Percentiles rank a stretch among this genome's conserved stretches.
phyloP scores from a whole-genome alignment of 2,888 invertebrate species.

The Macropis europaea region DNA sequence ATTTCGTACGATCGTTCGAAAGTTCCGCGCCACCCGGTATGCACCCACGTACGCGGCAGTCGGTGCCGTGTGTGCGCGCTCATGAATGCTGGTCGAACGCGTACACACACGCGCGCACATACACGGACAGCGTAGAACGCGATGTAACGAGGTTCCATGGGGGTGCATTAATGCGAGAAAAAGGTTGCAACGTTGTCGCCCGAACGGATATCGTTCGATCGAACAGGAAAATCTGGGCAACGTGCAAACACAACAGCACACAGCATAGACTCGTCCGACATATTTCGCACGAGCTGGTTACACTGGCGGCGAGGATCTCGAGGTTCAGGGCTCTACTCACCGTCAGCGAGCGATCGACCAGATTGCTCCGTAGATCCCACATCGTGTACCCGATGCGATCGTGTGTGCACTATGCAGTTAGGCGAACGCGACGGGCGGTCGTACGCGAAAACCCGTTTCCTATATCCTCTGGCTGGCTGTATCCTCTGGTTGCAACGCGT shows the following conservation, averaged over 20 bases:
- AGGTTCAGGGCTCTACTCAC: slow-evolving; percentile 52
- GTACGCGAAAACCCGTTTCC: slow-evolving; percentile 59
- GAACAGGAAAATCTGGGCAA: neutral
- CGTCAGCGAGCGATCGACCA: slow-evolving; percentile 48
- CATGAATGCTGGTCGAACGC: slow-evolving; percentile 39
- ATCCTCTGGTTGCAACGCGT: slow-evolving; percentile 42
- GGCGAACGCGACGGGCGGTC: slow-evolving; percentile 43
- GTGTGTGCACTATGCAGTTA: slow-evolving; percentile 40
- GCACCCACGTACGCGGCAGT: neutral
- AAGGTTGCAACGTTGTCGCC: no score
- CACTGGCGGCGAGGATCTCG: neutral
- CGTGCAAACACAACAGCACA: no score
- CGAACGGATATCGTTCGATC: no score
- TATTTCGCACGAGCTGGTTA: slow-evolving; percentile 27
- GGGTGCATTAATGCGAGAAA: neutral
- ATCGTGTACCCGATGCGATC: slow-evolving; percentile 60
- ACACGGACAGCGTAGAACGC: neutral
- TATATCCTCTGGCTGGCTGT: slow-evolving; percentile 55
- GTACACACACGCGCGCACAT: slow-evolving; percentile 12
- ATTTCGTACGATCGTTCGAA: no score
- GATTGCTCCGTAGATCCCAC: slow-evolving; percentile 54
- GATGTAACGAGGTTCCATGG: slow-evolving; percentile 15
- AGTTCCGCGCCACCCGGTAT: no score
- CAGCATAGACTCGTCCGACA: slow-evolving; percentile 24
- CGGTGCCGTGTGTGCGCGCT: slow-evolving; percentile 37